A percentile compares a stretch with the other conserved stretches of the same genome.
These are phyloP conservation scores for Cynopterus brachyotis DNA, from an alignment of 2,113 vertebrate genomes.

Conservation along the genomic window DNA sequence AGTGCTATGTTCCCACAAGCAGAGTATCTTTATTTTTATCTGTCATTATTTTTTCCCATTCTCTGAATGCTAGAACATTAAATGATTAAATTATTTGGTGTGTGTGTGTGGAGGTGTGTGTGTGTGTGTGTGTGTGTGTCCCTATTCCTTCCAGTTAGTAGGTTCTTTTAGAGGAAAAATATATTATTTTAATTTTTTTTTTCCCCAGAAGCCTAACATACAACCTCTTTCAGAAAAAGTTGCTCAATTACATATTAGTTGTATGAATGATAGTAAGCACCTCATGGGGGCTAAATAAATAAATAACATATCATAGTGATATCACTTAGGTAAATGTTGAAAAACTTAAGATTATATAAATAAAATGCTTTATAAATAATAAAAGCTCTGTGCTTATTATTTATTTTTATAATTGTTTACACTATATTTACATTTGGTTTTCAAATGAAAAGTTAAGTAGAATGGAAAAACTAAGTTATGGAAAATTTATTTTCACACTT, in stretches of 20 bases:
- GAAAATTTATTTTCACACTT: neutral
- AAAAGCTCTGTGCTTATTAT: neutral
- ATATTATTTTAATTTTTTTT: neutral
- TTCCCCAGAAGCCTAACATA: neutral
- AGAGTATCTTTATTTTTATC: neutral
- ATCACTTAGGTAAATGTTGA: neutral
- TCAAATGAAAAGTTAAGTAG: conserved; percentile 1
- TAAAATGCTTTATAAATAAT: neutral
- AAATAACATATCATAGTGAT: neutral
- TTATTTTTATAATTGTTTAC: neutral
- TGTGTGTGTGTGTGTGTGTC: too few species aligned
- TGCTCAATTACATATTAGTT: neutral
- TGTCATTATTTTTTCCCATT: neutral
- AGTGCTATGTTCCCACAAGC: neutral
- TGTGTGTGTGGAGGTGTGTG: too few species aligned
- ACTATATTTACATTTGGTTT: neutral
- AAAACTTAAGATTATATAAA: neutral
- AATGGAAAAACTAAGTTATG: neutral
- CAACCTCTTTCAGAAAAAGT: neutral
- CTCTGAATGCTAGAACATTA: neutral
- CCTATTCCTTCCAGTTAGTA: neutral
- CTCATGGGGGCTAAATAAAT: neutral
- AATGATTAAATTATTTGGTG: neutral
- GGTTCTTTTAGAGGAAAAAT: neutral
- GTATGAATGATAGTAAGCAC: neutral